phyloP scores from a whole-genome alignment of 2,113 vertebrate species.

The Physeter macrocephalus region DNA sequence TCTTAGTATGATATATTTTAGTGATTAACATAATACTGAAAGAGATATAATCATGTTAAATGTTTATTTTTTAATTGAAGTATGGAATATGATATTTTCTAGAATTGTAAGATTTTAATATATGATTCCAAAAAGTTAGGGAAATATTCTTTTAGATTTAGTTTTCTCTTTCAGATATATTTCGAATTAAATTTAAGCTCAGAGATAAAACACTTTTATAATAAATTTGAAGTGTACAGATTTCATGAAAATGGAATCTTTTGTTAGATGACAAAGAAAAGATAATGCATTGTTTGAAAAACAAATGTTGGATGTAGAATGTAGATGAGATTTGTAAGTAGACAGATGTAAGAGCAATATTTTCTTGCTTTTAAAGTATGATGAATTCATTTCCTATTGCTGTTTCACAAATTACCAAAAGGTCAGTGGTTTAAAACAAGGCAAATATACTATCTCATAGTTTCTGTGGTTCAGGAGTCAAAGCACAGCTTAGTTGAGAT shows the following conservation, averaged over 20 bases:
- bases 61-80: background rate
- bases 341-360: background rate
- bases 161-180: slow-evolving; percentile 1
- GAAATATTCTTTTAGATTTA: background rate
- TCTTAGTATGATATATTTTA: background rate
- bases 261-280: slow-evolving; percentile 21
- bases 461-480: background rate
- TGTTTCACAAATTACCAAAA: background rate
- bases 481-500: background rate
- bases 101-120: background rate
- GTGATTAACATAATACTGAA: background rate
- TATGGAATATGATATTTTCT: background rate
- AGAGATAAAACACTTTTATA: slow-evolving; percentile 19
- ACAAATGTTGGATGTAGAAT: background rate
- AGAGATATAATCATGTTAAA: background rate
- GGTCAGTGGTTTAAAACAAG: background rate
- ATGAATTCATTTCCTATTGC: background rate
- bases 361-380: background rate
- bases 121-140: background rate
- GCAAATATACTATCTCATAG: background rate
- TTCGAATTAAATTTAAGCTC: slow-evolving; percentile 2
- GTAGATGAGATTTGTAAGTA: background rate
- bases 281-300: background rate
- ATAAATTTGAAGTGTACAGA: background rate
- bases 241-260: slow-evolving; percentile 6